A percentile compares a stretch with the other conserved stretches of the same genome.
Conservation (phyloP, 1,140 invertebrate genomes). For the Chironomus striatipennis region DNA sequence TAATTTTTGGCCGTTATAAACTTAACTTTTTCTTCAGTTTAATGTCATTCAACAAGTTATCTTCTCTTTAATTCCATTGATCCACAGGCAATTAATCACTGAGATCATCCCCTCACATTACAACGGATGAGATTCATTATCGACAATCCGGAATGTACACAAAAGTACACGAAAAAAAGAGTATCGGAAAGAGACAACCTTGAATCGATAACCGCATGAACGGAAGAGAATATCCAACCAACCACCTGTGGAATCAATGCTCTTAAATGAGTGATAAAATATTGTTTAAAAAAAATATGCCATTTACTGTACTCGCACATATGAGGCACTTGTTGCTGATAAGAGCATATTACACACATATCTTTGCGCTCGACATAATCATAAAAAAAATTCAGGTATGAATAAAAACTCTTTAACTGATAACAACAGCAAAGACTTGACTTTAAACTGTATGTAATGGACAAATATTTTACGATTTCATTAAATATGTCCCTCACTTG, state of each 20-base stretch:
- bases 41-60: too few species aligned
- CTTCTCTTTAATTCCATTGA: too few species aligned
- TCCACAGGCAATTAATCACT: too few species aligned
- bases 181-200: too few species aligned
- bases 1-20: too few species aligned
- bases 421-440: neutral
- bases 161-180: too few species aligned
- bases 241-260: neutral
- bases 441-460: neutral
- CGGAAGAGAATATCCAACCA: neutral
- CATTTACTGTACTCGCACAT: neutral
- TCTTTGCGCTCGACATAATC: neutral
- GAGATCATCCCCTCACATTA: too few species aligned
- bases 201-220: constrained; percentile 1
- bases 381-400: neutral
- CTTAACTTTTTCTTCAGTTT: too few species aligned
- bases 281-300: too few species aligned
- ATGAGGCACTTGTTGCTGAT: neutral
- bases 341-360: neutral
- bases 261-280: too few species aligned
- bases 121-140: too few species aligned
- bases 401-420: neutral
- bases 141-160: too few species aligned
- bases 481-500: neutral
- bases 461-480: neutral